Evolutionary conservation across 2,113 vertebrate genomes (phyloP), one percentile per base, ranked within the genome.

Genomic region (Todiramphus saurophagus): DNA sequence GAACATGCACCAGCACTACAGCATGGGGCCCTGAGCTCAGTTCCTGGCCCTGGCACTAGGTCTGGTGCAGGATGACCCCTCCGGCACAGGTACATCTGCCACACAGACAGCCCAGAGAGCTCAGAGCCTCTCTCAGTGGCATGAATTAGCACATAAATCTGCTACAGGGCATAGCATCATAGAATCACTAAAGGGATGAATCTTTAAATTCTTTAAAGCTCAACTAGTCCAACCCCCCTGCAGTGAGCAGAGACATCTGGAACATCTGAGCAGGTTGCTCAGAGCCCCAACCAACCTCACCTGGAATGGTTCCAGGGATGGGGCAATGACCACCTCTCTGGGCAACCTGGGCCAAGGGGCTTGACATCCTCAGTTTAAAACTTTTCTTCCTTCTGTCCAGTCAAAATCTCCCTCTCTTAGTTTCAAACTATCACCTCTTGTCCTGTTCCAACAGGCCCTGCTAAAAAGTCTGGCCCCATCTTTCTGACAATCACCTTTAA

Each of bases 1-100:
- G 11, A 48, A 46, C 20, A 7, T 0, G 1, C 27, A 66, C 9
- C 27, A 80, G 53, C 27, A 19, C 27, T 13, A 24, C 1, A 1
- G 21, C 68, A 43, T 1, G 2, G 44, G 17, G 16, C 27, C 28
- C 2, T 9, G 21, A 51, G 44, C 69, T 77, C 35, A 0, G 2
- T 30, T 48, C 50, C n/a, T 11, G n/a, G 31, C 9, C 50, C 37
- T 4, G 7, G 53, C 35, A 18, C 43, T 20, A 13, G 11, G 7
- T 10, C 28, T 35, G 33, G 23, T 30, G 33, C 19, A 25, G 27
- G 5, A 11, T 39, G 24, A 48, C 24, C 19, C 16, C 37, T 25
- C 50, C 2, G 1, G 48, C 74, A 60, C n/a, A 48, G 44, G 39
- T 30, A 21, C 27, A 2, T 21, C 51, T n/a, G 46, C 64, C 48